A percentile compares a stretch with the other conserved stretches of the same genome.
phyloP scores from a whole-genome alignment of 1,140 invertebrate species.

The Zaprionus gabonicus region DNA sequence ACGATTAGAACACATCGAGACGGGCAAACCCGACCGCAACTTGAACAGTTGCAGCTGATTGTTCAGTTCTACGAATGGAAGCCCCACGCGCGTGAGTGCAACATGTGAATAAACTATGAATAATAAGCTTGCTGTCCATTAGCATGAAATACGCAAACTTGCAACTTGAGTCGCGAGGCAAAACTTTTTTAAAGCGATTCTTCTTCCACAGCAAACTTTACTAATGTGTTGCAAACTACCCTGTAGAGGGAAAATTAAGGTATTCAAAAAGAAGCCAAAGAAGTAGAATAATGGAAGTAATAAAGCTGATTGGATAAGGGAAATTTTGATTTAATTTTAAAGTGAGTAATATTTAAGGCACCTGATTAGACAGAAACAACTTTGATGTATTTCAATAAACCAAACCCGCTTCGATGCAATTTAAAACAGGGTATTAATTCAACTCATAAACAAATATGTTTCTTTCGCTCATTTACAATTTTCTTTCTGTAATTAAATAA shows the following conservation, averaged over 20 bases:
- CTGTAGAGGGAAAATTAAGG: neutral
- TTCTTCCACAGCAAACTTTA: neutral
- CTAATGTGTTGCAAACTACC: neutral
- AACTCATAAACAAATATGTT: no score
- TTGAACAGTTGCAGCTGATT: neutral
- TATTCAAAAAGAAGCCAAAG: no score
- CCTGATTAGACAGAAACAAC: no score
- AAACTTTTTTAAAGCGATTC: neutral
- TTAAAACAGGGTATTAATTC: no score
- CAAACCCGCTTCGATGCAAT: no score
- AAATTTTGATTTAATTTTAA: no score
- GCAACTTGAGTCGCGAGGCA: neutral
- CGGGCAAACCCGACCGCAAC: neutral
- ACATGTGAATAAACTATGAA: constrained; percentile 10
- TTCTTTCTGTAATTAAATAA: neutral
- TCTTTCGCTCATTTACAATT: no score
- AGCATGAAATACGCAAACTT: constrained; percentile 4
- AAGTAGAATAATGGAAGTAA: no score
- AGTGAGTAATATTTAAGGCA: no score
- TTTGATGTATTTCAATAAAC: no score
- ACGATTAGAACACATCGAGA: constrained; percentile 3
- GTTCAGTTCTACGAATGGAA: neutral
- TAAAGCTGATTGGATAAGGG: neutral
- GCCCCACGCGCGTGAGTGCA: constrained; percentile 7
- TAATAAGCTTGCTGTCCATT: constrained; percentile 18